These are phyloP conservation scores for Palythoa caribaeorum DNA, from an alignment of 92 coral and sea anemone species.

Conservation along the genomic window DNA sequence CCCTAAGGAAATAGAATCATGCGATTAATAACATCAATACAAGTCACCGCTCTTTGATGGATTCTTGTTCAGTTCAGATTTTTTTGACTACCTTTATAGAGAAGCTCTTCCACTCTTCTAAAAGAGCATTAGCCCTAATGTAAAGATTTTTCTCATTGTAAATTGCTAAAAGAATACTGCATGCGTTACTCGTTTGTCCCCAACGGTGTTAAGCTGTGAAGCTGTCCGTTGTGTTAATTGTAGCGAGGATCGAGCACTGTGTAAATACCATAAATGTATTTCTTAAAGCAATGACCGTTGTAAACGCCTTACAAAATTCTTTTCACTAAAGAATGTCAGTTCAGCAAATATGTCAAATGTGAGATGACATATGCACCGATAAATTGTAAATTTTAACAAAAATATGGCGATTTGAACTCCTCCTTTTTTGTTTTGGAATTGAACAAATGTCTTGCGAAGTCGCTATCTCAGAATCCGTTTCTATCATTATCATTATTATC, in stretches of 20 bases:
- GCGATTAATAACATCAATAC: constrained; percentile 9
- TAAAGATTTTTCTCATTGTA: neutral
- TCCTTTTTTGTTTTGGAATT: neutral
- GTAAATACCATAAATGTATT: neutral
- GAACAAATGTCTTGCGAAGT: neutral
- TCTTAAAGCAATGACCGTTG: neutral
- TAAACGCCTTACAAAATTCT: neutral
- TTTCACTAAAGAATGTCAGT: neutral
- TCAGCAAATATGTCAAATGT: neutral
- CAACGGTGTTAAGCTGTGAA: neutral
- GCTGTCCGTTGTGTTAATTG: neutral
- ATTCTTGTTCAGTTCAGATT: neutral
- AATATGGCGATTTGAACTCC: neutral
- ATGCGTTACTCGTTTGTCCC: neutral
- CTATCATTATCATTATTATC: neutral
- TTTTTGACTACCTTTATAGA: neutral
- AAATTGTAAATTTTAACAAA: neutral
- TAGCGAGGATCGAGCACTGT: neutral
- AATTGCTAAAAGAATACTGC: neutral
- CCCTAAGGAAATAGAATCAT: constrained; percentile 32
- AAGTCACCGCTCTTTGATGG: neutral
- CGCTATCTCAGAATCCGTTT: neutral
- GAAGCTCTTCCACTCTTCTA: neutral
- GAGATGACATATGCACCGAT: neutral
- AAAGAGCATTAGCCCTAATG: neutral